Evolutionary conservation across 2,888 invertebrate genomes (phyloP).

Genomic region (Electrophaes corylata): DNA sequence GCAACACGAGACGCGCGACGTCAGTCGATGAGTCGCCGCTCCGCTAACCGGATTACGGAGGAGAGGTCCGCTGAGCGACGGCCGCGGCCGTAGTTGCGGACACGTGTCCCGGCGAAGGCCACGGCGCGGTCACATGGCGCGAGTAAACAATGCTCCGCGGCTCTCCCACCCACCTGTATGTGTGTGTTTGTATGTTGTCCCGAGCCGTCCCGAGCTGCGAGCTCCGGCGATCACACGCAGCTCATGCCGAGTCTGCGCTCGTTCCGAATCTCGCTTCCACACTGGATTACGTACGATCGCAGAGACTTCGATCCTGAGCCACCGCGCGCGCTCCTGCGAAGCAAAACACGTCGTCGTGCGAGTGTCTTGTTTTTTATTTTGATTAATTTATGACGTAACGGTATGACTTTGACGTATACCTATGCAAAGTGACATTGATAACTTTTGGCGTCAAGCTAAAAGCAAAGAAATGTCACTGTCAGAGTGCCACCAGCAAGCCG

Average conservation of each 20-base stretch:
- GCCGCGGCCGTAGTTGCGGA: conserved; percentile 42
- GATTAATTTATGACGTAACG: neutral
- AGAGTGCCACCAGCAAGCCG: too few relatives aligned
- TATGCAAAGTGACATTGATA: too few relatives aligned
- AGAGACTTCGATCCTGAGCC: neutral
- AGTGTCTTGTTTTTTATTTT: neutral
- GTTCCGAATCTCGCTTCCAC: neutral
- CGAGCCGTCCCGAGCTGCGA: neutral
- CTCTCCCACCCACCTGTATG: conserved; percentile 12
- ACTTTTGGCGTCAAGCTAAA: too few relatives aligned
- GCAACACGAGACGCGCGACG: conserved; percentile 20
- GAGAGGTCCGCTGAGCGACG: conserved; percentile 32
- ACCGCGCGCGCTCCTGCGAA: neutral
- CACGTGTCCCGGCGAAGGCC: conserved; percentile 44
- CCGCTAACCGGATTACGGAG: conserved; percentile 35
- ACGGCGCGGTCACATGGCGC: conserved; percentile 17
- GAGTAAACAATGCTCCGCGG: neutral
- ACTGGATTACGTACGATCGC: neutral
- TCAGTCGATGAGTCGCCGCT: neutral
- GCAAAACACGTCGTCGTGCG: neutral
- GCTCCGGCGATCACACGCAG: conserved; percentile 8
- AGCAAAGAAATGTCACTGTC: too few relatives aligned
- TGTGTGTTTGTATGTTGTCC: neutral
- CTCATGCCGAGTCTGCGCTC: conserved; percentile 1
- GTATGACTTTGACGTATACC: too few relatives aligned